phyloP scores from a whole-genome alignment of 2,888 invertebrate genomes.

The Ariolimax columbianus region DNA sequence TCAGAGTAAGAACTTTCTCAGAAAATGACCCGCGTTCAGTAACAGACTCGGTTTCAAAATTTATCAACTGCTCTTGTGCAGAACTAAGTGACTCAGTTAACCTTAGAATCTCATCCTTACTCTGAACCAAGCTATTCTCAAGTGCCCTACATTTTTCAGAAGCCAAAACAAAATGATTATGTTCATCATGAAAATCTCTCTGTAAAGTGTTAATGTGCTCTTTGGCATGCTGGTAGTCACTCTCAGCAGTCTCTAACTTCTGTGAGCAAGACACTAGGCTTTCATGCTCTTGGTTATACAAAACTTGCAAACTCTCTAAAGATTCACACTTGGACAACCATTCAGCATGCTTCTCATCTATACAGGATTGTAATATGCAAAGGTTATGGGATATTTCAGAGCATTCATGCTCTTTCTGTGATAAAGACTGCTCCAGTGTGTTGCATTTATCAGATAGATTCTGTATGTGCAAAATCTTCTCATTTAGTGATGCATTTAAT shows the following conservation, averaged over 20 bases:
- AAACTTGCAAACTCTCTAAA: slow-evolving; percentile 42
- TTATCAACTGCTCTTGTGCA: slow-evolving; percentile 17
- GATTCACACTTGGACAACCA: slow-evolving; percentile 47
- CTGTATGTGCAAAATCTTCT: slow-evolving; percentile 51
- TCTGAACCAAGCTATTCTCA: not conserved
- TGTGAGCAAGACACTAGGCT: not conserved
- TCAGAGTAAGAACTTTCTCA: slow-evolving; percentile 35
- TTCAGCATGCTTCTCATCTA: slow-evolving; percentile 54
- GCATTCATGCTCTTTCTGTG: slow-evolving; percentile 38
- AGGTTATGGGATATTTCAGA: slow-evolving; percentile 38
- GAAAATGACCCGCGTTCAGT: not conserved
- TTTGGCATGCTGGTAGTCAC: slow-evolving; percentile 30
- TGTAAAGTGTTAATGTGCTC: slow-evolving; percentile 22
- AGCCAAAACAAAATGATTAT: slow-evolving; percentile 13
- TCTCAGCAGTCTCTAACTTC: slow-evolving; percentile 20
- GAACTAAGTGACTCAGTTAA: slow-evolving; percentile 28
- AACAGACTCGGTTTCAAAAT: not conserved
- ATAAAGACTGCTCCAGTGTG: slow-evolving; percentile 46
- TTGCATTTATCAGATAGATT: slow-evolving; percentile 53
- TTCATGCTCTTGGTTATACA: slow-evolving; percentile 48
- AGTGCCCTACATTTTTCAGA: slow-evolving; percentile 27
- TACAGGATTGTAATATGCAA: slow-evolving; percentile 33
- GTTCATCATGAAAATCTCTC: slow-evolving; percentile 17
- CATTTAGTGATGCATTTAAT: slow-evolving; percentile 46
- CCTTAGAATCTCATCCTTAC: slow-evolving; percentile 27